These are phyloP conservation scores for Lithophane ornitopus DNA, from an alignment of 2,888 invertebrate genomes.

Conservation along the genomic window DNA sequence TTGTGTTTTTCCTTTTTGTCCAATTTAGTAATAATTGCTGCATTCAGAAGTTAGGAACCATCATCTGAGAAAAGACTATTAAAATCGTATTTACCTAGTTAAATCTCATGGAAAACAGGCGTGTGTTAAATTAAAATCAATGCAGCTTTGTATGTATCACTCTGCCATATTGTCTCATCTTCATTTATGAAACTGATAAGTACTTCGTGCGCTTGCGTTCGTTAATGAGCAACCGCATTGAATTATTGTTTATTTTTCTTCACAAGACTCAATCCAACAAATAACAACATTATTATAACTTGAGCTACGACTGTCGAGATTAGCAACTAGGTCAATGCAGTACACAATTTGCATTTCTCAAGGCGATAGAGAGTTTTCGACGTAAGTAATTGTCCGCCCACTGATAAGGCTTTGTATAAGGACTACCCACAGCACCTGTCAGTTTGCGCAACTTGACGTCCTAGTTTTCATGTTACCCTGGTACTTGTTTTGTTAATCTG, in stretches of 20 bases:
- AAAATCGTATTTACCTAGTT: no score
- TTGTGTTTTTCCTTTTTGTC: background rate
- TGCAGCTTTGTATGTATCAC: no score
- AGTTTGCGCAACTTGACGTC: constrained; percentile 52
- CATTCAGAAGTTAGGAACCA: background rate
- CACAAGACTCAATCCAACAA: constrained; percentile 5
- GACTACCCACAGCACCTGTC: constrained; percentile 53
- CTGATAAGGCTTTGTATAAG: constrained; percentile 50
- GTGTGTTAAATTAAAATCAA: no score
- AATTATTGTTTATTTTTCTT: constrained; percentile 20
- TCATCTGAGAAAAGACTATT: background rate
- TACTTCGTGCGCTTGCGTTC: background rate
- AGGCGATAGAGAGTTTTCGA: constrained; percentile 64
- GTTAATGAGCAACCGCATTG: background rate
- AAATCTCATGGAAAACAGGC: no score
- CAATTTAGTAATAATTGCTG: background rate
- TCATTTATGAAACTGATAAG: background rate
- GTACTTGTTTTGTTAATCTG: constrained; percentile 36
- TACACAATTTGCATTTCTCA: constrained; percentile 64
- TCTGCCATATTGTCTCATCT: background rate
- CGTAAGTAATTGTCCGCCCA: constrained; percentile 54
- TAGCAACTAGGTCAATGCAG: constrained; percentile 70
- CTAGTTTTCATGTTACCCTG: constrained; percentile 50
- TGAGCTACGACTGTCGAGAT: constrained; percentile 44
- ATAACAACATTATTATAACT: constrained; percentile 36